Evolutionary conservation across 2,888 invertebrate species (phyloP), one percentile per base, ranked within the genome.

Genomic region (Tuberolachnus salignus): DNA sequence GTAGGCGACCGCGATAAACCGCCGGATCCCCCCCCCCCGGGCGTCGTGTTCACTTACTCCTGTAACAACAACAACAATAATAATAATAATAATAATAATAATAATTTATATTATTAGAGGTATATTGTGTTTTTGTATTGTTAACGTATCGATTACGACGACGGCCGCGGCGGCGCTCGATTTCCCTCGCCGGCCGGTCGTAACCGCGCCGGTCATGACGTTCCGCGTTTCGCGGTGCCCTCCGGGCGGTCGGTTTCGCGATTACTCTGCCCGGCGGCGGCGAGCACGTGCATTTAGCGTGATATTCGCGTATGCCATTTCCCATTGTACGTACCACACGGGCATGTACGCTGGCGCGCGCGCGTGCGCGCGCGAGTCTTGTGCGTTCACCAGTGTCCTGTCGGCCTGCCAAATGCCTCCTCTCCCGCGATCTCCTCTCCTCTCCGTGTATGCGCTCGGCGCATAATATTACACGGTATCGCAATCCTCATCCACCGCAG

Each of bases 281-380:
- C 66, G 67, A 78, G 59, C 78, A 78, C 78, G 78, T 78, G 78
- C 42, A 69, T 46, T 14, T 49, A 67, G 67, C 78, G 69, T 78
- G 78, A 78, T 69, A 51, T 78, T 78, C 78, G 67, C 78, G 23
- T 51, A 59, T 67, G 26, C 59, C 59, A 51, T 78, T 67, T 78
- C 75, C 67, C 75, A 53, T 78, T 78, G 67, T 59, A 73, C 63
- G 63, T 73, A 51, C n/a, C n/a, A n/a, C 34, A 34, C 51, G 16
- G 63, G 63, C 72, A 34, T 34, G 61, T n/a, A 14, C 23, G 23
- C 16, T n/a, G 21, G 21, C 9, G 23, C 13, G 44, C 23, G 49
- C 23, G 14, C 14, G 67, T 42, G 46, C 13, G 67, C 49, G 13
- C 16, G 34, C 1, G 10, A 34, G 34, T 34, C 34, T 16, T 3